A percentile compares a stretch with the other conserved stretches of the same genome.
Conservation (phyloP, 2,113 vertebrate species). For the Xiphophorus couchianus region DNA sequence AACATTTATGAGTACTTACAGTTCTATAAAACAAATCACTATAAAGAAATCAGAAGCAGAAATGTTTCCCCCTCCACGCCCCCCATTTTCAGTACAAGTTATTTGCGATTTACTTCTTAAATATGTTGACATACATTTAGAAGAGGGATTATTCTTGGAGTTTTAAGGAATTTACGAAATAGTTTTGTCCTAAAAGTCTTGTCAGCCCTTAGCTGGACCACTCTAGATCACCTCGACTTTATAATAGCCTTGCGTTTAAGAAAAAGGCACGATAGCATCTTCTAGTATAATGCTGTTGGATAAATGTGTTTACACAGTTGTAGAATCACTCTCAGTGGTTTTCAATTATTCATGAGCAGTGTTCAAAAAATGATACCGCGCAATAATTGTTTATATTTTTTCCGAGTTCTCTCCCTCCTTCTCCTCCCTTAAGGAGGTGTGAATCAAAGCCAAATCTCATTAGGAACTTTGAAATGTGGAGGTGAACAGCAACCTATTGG, state of each 20-base stretch:
- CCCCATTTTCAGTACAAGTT: neutral
- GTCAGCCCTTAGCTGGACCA: neutral
- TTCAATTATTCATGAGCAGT: conserved; percentile 71
- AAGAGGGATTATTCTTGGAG: neutral
- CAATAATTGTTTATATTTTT: conserved; percentile 59
- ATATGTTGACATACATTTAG: too few species aligned
- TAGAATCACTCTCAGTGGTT: conserved; percentile 39
- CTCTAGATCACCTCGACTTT: neutral
- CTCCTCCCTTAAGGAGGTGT: conserved; percentile 27
- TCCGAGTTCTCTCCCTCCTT: conserved; percentile 42
- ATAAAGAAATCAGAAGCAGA: neutral
- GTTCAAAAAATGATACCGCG: conserved; percentile 49
- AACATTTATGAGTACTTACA: neutral
- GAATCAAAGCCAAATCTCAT: conserved; percentile 72
- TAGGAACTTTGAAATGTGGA: conserved; percentile 55
- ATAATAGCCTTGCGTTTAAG: neutral
- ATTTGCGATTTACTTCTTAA: neutral
- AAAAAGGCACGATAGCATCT: neutral
- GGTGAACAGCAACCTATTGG: conserved; percentile 53
- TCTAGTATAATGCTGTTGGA: conserved; percentile 13
- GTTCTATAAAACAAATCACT: too few species aligned
- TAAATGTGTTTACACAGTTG: conserved; percentile 12
- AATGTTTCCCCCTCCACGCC: neutral
- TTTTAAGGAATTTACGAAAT: neutral
- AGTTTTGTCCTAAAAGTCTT: neutral